These are phyloP conservation scores for Mesoclemmys tuberculata DNA, from an alignment of 2,113 vertebrate genomes.

Conservation along the genomic window DNA sequence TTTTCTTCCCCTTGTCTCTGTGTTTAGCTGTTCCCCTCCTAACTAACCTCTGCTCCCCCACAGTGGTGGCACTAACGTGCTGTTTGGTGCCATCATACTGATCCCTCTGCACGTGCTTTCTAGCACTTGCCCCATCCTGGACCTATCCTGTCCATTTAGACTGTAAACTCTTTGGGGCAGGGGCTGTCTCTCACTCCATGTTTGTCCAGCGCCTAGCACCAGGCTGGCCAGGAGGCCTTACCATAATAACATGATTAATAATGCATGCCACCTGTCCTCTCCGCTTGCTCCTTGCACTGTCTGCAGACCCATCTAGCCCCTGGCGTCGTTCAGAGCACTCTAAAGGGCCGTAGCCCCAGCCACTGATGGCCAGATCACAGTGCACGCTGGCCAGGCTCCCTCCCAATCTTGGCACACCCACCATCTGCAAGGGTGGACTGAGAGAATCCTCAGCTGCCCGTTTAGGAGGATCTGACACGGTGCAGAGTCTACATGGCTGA, in stretches of 20 bases:
- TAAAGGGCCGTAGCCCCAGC: not conserved
- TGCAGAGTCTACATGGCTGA: not conserved
- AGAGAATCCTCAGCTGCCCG: too few species aligned
- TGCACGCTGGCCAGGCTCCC: too few species aligned
- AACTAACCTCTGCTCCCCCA: too few species aligned
- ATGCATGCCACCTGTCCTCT: not conserved
- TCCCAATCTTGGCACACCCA: not conserved
- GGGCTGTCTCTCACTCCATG: not conserved
- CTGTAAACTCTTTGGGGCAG: too few species aligned
- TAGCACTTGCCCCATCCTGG: not conserved
- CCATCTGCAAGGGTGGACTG: too few species aligned
- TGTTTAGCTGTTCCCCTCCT: not conserved
- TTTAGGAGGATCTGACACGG: too few species aligned
- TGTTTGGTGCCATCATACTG: too few species aligned
- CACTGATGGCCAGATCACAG: not conserved
- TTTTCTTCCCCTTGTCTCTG: not conserved
- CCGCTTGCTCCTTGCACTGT: not conserved
- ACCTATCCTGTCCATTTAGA: not conserved
- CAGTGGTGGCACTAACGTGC: too few species aligned
- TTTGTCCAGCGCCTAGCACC: not conserved
- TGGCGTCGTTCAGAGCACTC: not conserved
- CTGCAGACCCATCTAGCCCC: not conserved
- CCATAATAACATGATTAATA: too few species aligned
- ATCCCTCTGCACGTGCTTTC: not conserved
- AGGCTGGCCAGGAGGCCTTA: not conserved